Evolutionary conservation across 2,113 vertebrate genomes (phyloP), one percentile per base, ranked within the genome.

Genomic region (Odontophorus gujanensis): DNA sequence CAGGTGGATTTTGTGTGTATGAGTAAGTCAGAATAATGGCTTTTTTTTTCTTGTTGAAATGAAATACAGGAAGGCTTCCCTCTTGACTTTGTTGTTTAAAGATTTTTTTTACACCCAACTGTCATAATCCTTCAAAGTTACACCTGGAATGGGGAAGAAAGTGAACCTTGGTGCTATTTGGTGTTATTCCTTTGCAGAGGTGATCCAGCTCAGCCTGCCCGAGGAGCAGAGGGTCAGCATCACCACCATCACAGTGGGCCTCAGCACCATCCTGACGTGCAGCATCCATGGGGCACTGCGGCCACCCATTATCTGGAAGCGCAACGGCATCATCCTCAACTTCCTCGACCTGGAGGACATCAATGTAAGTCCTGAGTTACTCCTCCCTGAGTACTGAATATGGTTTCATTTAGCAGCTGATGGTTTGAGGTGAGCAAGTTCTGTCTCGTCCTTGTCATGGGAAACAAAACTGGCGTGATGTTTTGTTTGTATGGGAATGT

Each of bases 291-390:
- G 99, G 61, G 98, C 98, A 0, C 98, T 99, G 96, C 97, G 98
- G 3, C 99, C 99, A 0, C 99, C 99, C 9, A 98, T 99, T 96
- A 91, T 99, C 91, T 99, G 99, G 99, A 99, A 98, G 76, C 98
- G 98, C 93, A 99, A 99, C 2, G 98, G 99, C 40, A 90, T 99
- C 77, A 86, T 98, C 65, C 97, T 99, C 75, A 99, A 99, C 97
- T 98, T 99, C 95, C 95, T 99, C 66, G 98, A 99, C 89, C 94
- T 99, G 94, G 99, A 99, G 95, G 99, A 99, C 84, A 99, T 99
- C 91, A 99, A 98, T 4, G 99, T 99, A 96, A 95, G 98, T 97
- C 68, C 34, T 45, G 11, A 25, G 13, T 42, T 59, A 2, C 28
- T 58, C 18, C 21, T 58, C 11, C 7, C 48, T 58, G 43, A 8